Evolutionary conservation across 2,888 invertebrate species (phyloP).

Genomic region (Ichneumoninae sp.): DNA sequence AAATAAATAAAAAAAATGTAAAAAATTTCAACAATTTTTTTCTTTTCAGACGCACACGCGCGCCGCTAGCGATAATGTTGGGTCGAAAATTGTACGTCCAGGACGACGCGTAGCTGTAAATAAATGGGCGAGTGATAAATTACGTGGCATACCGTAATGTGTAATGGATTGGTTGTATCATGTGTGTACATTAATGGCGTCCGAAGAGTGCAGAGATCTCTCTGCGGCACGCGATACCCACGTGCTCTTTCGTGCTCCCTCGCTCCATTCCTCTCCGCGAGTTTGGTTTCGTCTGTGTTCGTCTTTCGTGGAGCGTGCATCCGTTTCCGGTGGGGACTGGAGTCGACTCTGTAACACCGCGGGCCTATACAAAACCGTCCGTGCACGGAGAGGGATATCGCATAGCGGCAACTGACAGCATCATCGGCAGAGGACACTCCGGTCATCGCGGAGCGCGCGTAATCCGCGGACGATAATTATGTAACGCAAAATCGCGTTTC

Average conservation of each 20-base stretch:
- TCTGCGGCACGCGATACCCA: slow-evolving; percentile 16
- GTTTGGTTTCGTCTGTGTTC: slow-evolving; percentile 64
- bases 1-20: too few species aligned
- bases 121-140: background rate
- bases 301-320: slow-evolving; percentile 83
- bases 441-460: slow-evolving; percentile 69
- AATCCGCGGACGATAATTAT: slow-evolving; percentile 70
- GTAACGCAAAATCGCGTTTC: slow-evolving; percentile 65
- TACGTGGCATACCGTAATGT: background rate
- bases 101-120: background rate
- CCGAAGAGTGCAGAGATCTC: background rate
- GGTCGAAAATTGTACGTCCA: background rate
- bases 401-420: slow-evolving; percentile 23
- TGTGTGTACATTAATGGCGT: background rate
- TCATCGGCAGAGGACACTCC: slow-evolving; percentile 70
- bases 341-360: slow-evolving; percentile 40
- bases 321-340: slow-evolving; percentile 80
- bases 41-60: background rate
- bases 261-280: background rate
- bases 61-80: background rate
- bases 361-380: slow-evolving; percentile 26
- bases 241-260: slow-evolving; percentile 9
- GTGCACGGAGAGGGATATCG: slow-evolving; percentile 12
- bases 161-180: slow-evolving; percentile 4
- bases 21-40: background rate